Percentiles rank a stretch among this genome's conserved stretches.
phyloP scores from a whole-genome alignment of 1,140 invertebrate species.

The Drosophila serrata region DNA sequence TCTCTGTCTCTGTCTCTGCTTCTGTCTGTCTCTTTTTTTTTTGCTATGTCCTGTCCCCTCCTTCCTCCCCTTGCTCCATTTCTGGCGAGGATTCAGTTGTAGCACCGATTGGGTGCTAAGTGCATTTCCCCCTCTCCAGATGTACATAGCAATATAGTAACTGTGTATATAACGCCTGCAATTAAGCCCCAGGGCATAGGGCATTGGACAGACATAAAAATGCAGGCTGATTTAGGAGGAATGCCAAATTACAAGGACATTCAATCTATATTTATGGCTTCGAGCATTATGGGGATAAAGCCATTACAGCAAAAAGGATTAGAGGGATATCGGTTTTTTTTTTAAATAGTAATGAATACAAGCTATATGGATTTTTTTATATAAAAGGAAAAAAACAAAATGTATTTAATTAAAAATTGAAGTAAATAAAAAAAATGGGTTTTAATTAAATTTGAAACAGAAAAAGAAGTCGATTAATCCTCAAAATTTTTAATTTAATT shows the following conservation, averaged over 20 bases:
- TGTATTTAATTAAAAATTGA: not conserved
- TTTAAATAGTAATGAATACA: not conserved
- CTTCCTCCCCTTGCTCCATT: slow-evolving; percentile 1
- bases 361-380: not conserved
- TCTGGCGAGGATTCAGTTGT: slow-evolving; percentile 22
- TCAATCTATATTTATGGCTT: slow-evolving; percentile 14
- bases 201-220: slow-evolving; percentile 27
- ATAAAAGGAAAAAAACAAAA: not conserved
- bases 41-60: not conserved
- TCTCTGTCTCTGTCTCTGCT: slow-evolving; percentile 13
- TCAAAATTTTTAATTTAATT: too few relatives aligned
- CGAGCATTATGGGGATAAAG: not conserved
- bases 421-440: not conserved
- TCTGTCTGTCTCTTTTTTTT: slow-evolving; percentile 7
- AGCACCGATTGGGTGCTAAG: slow-evolving; percentile 61
- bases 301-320: not conserved
- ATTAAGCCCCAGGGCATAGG: slow-evolving; percentile 42
- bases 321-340: not conserved
- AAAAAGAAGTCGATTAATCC: too few relatives aligned
- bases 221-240: slow-evolving; percentile 27
- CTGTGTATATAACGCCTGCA: slow-evolving; percentile 14
- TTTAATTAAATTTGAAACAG: too few relatives aligned
- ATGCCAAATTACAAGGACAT: slow-evolving; percentile 26
- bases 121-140: slow-evolving; percentile 33
- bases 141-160: not conserved